Percentiles rank a stretch among this genome's conserved stretches.
Conservation (phyloP, 2,797 vertebrate genomes). For the Platalea minor region DNA sequence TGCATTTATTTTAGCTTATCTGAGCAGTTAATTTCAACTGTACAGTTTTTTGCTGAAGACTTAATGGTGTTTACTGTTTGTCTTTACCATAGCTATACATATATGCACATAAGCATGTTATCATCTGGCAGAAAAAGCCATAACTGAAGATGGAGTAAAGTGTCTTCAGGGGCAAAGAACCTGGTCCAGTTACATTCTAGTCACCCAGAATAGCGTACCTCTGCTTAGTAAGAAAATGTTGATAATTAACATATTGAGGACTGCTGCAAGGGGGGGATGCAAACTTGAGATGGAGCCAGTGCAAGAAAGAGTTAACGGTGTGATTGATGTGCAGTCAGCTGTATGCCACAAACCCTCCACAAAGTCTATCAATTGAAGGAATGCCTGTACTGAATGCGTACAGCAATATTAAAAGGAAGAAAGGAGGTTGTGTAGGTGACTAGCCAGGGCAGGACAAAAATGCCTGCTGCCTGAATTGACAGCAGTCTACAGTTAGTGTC, state of each 20-base stretch:
- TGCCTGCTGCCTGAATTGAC: neutral
- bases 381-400: neutral
- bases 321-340: neutral
- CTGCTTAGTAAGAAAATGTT: neutral
- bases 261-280: neutral
- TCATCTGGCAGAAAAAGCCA: neutral
- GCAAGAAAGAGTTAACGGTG: neutral
- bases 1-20: neutral
- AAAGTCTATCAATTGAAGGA: neutral
- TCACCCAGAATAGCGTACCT: accelerated
- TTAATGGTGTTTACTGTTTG: neutral
- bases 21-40: neutral
- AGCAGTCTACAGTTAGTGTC: neutral
- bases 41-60: accelerated
- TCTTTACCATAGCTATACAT: neutral
- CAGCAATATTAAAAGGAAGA: neutral
- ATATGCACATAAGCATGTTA: neutral
- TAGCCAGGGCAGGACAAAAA: neutral
- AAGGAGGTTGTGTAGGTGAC: neutral
- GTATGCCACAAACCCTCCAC: neutral
- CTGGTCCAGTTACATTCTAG: neutral
- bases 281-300: neutral
- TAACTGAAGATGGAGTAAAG: neutral
- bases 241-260: neutral
- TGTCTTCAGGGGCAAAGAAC: neutral